Evolutionary conservation across 2,888 invertebrate genomes (phyloP).

Genomic region (Lasiommata megera): DNA sequence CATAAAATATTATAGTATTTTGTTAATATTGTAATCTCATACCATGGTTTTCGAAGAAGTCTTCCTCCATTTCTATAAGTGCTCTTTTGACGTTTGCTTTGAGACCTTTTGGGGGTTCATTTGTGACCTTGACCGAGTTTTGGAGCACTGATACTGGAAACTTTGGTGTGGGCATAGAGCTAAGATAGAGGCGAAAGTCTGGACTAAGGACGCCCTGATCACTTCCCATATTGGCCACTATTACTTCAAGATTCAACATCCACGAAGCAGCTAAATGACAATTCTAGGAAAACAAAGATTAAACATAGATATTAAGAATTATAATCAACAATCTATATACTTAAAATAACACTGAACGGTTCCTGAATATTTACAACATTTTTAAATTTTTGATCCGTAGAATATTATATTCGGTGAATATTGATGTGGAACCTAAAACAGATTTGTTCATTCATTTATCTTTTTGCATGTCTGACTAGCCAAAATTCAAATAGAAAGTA

Average conservation of each 20-base stretch:
- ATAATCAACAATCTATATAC: too few relatives aligned
- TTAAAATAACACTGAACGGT: too few relatives aligned
- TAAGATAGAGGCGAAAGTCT: conserved; percentile 91
- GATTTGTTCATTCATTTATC: too few relatives aligned
- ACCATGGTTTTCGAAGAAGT: conserved; percentile 92
- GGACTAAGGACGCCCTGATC: conserved; percentile 83
- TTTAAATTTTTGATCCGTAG: too few relatives aligned
- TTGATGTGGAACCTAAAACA: too few relatives aligned
- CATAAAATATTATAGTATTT: too few relatives aligned
- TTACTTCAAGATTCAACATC: conserved; percentile 92
- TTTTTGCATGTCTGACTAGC: too few relatives aligned
- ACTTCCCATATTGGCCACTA: conserved; percentile 87
- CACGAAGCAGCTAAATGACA: conserved; percentile 96
- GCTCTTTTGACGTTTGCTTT: conserved; percentile 94
- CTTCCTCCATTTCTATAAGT: conserved; percentile 87
- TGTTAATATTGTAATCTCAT: too few relatives aligned
- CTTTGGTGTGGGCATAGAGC: conserved; percentile 92
- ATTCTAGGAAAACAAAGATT: conserved; percentile 81
- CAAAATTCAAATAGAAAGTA: too few relatives aligned
- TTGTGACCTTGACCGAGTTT: conserved; percentile 96
- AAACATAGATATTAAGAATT: too few relatives aligned
- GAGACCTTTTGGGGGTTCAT: conserved; percentile 96
- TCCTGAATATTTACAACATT: too few relatives aligned
- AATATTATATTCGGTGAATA: too few relatives aligned
- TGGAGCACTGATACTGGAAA: conserved; percentile 96